A percentile compares a stretch with the other conserved stretches of the same genome.
These are phyloP conservation scores for Arrhamphus sclerolepis DNA, from an alignment of 2,797 vertebrate genomes.

Conservation along the genomic window DNA sequence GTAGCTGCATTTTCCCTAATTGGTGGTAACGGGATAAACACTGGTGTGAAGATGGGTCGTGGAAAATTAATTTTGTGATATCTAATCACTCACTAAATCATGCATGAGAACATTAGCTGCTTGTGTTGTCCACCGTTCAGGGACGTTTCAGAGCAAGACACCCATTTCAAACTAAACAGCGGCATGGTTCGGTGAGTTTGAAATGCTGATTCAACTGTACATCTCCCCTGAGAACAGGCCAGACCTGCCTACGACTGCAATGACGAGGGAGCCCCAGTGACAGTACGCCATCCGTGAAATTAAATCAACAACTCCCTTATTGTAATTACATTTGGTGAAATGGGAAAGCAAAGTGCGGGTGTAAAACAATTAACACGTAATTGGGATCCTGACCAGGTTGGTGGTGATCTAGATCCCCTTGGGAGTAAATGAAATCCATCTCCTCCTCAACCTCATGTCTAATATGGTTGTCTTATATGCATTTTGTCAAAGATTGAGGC, in stretches of 20 bases:
- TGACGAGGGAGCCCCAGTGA: conserved; percentile 59
- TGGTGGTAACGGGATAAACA: conserved; percentile 60
- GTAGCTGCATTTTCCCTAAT: conserved; percentile 33
- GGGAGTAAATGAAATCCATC: conserved; percentile 51
- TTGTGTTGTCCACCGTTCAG: conserved; percentile 64
- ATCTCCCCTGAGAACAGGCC: conserved; percentile 56
- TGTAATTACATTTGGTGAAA: conserved; percentile 83
- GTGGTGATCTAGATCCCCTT: conserved; percentile 55
- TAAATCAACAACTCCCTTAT: conserved; percentile 78
- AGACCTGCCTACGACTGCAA: conserved; percentile 49
- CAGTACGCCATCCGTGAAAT: conserved; percentile 80
- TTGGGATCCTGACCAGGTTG: conserved; percentile 76
- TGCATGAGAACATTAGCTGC: conserved; percentile 71
- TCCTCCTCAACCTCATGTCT: conserved; percentile 21
- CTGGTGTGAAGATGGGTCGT: conserved; percentile 47
- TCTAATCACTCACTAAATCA: conserved; percentile 78
- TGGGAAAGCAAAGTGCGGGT: conserved; percentile 75
- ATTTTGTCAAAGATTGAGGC: too few relatives aligned
- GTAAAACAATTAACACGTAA: conserved; percentile 81
- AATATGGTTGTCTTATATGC: too few relatives aligned
- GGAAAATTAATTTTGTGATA: conserved; percentile 56
- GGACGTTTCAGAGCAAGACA: conserved; percentile 55
- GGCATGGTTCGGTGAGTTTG: conserved; percentile 46
- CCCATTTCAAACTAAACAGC: conserved; percentile 67
- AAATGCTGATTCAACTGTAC: conserved; percentile 64